Evolutionary conservation across 2,113 vertebrate species (phyloP).

Genomic region (Pimephales promelas): DNA sequence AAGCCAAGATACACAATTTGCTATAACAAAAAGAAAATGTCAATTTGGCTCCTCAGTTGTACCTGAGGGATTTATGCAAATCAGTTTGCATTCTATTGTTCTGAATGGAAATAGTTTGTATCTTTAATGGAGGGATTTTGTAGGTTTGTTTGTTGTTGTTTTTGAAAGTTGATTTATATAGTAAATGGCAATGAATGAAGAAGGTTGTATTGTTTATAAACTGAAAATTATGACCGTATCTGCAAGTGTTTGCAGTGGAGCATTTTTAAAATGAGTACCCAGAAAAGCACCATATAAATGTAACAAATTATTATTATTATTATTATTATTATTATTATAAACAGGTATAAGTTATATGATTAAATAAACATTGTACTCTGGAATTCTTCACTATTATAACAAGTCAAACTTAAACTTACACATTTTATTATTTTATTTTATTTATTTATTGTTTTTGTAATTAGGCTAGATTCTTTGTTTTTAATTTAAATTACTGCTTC

Average conservation of each 20-base stretch:
- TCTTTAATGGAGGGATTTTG: neutral
- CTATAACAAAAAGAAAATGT: neutral
- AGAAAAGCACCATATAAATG: too few relatives aligned
- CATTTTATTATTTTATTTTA: too few relatives aligned
- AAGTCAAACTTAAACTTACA: neutral
- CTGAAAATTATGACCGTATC: neutral
- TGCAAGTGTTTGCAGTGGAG: neutral
- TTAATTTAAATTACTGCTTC: neutral
- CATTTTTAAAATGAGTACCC: too few relatives aligned
- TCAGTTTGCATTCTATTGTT: neutral
- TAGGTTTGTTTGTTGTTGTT: too few relatives aligned
- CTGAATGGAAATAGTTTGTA: constrained; percentile 4
- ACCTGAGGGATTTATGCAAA: constrained; percentile 19
- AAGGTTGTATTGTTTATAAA: neutral
- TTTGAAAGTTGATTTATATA: too few relatives aligned
- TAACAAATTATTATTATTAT: too few relatives aligned
- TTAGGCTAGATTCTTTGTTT: neutral
- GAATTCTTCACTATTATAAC: neutral
- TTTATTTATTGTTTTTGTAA: too few relatives aligned
- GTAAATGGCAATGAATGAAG: too few relatives aligned
- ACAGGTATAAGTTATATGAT: neutral
- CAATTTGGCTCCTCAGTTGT: neutral
- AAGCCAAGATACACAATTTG: neutral
- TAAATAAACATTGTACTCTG: neutral
- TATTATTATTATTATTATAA: too few relatives aligned